Conservation (phyloP, 1,140 invertebrate species). For the Gyrodactylus bullatarudis region DNA sequence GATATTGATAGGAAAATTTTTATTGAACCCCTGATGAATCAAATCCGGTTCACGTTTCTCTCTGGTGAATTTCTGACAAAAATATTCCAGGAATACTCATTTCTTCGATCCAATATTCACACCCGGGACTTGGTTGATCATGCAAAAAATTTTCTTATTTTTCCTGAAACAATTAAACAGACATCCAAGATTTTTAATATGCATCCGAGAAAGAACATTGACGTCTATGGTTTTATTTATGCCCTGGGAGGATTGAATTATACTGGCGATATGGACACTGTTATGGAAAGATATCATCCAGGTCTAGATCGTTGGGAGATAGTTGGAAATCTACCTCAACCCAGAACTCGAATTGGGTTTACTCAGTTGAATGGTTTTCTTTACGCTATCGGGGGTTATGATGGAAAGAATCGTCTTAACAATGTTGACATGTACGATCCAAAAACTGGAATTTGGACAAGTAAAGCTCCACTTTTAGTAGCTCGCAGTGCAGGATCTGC, state of each 20-base stretch:
- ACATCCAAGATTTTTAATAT: background rate
- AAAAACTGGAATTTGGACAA: conserved; percentile 33
- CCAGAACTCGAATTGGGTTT: background rate
- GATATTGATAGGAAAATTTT: conserved; percentile 28
- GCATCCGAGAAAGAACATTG: background rate
- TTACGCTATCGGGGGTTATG: conserved; percentile 31
- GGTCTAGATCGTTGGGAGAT: background rate
- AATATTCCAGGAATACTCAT: conserved; percentile 39
- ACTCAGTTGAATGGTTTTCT: conserved; percentile 10
- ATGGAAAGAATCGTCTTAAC: conserved; percentile 39
- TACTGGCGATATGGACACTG: background rate
- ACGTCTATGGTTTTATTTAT: background rate
- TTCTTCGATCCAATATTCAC: background rate
- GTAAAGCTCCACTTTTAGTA: conserved; percentile 42
- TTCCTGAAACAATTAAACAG: background rate
- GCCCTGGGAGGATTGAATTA: background rate
- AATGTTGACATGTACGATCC: conserved; percentile 61
- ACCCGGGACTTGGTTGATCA: background rate
- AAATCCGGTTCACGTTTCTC: conserved; percentile 38
- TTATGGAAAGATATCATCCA: background rate
- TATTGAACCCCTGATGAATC: conserved; percentile 28
- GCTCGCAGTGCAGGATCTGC: conserved; percentile 49
- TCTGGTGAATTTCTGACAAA: conserved; percentile 46
- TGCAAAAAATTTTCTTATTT: background rate
- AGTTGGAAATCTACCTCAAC: background rate